Evolutionary conservation across 2,888 invertebrate species (phyloP), one percentile per base, ranked within the genome.

Genomic region (Chrysina gloriosa): DNA sequence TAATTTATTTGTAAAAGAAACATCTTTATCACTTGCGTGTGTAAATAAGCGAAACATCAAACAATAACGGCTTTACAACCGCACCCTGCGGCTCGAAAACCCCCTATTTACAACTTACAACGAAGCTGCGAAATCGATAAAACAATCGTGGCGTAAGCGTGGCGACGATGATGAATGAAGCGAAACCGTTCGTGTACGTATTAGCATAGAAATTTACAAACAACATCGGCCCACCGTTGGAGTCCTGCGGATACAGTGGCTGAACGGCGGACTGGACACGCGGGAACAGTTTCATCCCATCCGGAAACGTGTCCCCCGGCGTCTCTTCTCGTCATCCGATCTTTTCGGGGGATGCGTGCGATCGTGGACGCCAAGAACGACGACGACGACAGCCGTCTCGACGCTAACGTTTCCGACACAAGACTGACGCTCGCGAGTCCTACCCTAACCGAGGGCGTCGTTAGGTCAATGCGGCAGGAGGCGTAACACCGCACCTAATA

Each of bases 201-300:
- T 45, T 61, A 27, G 2, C 2, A 27, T 14, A 21, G 45, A 42
- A 42, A 58, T 14, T 23, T 42, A 61, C 42, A 19, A 27, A 61
- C 27, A 61, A 61, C 42, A 42, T 19, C 42, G 58, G 14, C 58
- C 58, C 58, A 61, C 58, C 58, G 58, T 61, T 42, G 42, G 64
- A 36, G 45, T 69, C 50, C 11, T 69, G 52, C 9, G 48, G 58
- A 48, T 75, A 75, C 27, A 75, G 65, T n/a, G 74, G 72, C 19
- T 54, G 69, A 23, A 74, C 74, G 54, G 66, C 67, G 7, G 69
- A 69, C 34, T 67, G 63, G 56, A 65, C 69, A 64, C 65, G 63
- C 27, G 74, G 75, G 69, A 74, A 74, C 48, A 67, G 69, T 58
- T 67, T 72, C 72, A 73, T 74, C 58, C 65, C 70, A 54, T 25